A percentile compares a stretch with the other conserved stretches of the same genome.
phyloP scores from a whole-genome alignment of 2,888 invertebrate species.

The Syrphus vitripennis region DNA sequence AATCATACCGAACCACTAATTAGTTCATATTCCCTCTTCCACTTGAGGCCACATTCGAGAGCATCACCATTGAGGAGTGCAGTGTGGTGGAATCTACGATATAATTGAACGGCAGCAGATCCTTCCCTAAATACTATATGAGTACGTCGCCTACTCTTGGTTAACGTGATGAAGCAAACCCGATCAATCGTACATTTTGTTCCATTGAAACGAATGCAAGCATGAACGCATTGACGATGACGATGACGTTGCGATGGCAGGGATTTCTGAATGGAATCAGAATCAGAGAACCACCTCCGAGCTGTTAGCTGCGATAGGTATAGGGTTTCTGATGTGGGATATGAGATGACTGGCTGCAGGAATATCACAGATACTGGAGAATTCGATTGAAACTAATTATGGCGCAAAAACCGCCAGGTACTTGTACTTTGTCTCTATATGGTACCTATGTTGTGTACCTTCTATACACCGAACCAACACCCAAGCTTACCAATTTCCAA shows the following conservation, averaged over 20 bases:
- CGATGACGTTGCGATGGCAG: conserved; percentile 44
- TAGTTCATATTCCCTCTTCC: conserved; percentile 65
- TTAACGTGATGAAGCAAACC: conserved; percentile 54
- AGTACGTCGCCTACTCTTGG: conserved; percentile 14
- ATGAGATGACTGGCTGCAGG: background rate
- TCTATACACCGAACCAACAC: background rate
- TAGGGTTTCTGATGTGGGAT: background rate
- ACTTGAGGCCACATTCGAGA: conserved; percentile 62
- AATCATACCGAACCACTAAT: conserved; percentile 69
- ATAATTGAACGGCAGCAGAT: conserved; percentile 68
- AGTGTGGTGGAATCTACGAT: conserved; percentile 63
- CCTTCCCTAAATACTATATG: conserved; percentile 50
- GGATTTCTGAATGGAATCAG: conserved; percentile 32
- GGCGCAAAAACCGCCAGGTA: conserved; percentile 60
- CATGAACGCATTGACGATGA: conserved; percentile 66
- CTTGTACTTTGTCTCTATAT: conserved; percentile 32
- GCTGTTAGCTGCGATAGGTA: background rate
- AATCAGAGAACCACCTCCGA: background rate
- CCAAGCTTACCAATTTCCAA: conserved; percentile 3
- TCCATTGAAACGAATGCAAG: conserved; percentile 66
- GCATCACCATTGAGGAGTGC: conserved; percentile 49
- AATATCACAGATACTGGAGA: conserved; percentile 13
- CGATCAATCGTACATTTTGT: conserved; percentile 68
- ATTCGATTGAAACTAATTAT: conserved; percentile 69
- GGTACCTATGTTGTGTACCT: background rate